Base-by-base conservation (phyloP, 2,888 invertebrate genomes). In the Drosophila ustulata region DNA sequence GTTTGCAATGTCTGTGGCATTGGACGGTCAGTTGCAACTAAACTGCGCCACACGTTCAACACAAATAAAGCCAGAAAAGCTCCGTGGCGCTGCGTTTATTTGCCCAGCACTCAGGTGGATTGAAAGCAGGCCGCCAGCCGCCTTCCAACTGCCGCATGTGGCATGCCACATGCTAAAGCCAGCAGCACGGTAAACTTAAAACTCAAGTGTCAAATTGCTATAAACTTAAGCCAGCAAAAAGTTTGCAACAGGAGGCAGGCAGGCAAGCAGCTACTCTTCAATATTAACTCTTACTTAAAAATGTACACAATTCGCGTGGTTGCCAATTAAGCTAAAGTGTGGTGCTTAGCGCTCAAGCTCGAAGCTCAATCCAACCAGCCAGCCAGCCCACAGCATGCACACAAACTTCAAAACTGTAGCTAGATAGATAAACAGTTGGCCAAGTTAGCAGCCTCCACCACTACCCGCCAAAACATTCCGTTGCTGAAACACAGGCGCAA, bases 251-350 rank as follows among this genome's bases (percentile, higher is more conserved):
- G 61, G 1, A 18, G 18, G 18, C 18, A 2, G 18, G 18, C 18
- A 18, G 18, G 18, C 18, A 18, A 1, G 18, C 18, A 18, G 18
- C 74, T 64, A 57, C 65, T 69, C 69, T 79, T 77, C 70, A 84
- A 88, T 84, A 74, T 84, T 85, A 88, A 84, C 84, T 88, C 80
- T 84, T 84, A 88, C 84, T 84, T 79, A 82, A 83, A 83, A 83
- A 76, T 87, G 87, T 74, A 87, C 83, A 83, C 84, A 83, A 70
- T 52, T 78, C 63, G 73, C 70, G 77, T 69, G 75, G 74, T 71
- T 82, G 75, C 85, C 85, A 85, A 85, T 85, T 85, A 85, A 88
- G 78, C 75, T 78, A 76, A 85, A 85, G 80, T 85, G 84, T 85
- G 74, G 82, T 77, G 78, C 79, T 82, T 77, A 72, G 67, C 70